phyloP scores from a whole-genome alignment of 2,888 invertebrate genomes.

The Xanthorhoe spadicearia region DNA sequence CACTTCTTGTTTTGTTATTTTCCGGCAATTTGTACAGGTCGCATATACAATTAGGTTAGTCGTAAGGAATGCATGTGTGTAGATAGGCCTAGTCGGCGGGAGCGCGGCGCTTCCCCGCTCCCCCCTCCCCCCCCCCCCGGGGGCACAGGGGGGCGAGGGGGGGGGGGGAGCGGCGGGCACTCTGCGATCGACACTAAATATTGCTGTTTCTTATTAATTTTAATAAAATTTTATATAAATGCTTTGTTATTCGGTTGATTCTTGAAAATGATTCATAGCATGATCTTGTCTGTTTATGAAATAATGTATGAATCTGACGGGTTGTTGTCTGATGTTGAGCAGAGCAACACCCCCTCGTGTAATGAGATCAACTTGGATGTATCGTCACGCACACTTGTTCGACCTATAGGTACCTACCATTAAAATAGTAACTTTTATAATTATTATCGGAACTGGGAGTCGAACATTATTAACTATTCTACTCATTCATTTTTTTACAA shows the following conservation, averaged over 20 bases:
- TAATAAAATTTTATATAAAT: constrained; percentile 33
- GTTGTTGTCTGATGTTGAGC: constrained; percentile 4
- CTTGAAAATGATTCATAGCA: constrained; percentile 3
- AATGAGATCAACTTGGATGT: constrained; percentile 6
- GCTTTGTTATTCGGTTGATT: constrained; percentile 27
- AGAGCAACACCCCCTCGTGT: constrained; percentile 6
- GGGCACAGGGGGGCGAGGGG: not conserved
- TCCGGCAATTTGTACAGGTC: constrained; percentile 24
- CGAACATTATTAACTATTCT: constrained; percentile 25
- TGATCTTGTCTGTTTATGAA: constrained; percentile 16
- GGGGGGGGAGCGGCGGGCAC: not conserved
- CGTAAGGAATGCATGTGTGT: constrained; percentile 31
- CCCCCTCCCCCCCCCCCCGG: not conserved
- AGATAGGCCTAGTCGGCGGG: constrained; percentile 21
- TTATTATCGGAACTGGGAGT: not conserved
- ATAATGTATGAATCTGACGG: constrained; percentile 18
- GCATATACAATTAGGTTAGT: constrained; percentile 34
- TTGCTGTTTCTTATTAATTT: constrained; percentile 35
- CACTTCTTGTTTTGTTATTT: not conserved
- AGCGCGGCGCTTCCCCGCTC: not conserved
- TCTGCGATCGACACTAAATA: constrained; percentile 19
- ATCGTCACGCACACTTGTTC: constrained; percentile 10
- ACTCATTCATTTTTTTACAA: constrained; percentile 49
- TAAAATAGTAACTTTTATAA: constrained; percentile 8
- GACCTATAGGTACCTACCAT: constrained; percentile 7